Evolutionary conservation across 2,888 invertebrate species (phyloP).

Genomic region (Orthonychiurus folsomi): DNA sequence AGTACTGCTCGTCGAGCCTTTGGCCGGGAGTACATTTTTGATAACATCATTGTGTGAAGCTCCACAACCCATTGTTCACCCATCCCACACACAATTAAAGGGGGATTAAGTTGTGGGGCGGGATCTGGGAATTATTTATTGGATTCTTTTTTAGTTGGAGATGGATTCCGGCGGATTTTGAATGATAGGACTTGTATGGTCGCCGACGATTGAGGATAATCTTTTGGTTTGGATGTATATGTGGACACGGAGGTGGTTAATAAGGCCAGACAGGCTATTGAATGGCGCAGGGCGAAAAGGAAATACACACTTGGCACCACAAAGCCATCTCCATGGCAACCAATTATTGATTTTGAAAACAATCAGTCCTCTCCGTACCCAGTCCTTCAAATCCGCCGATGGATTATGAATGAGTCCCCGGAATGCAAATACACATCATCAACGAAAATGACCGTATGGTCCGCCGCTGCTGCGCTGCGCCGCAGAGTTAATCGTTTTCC

Average conservation of each 20-base stretch:
- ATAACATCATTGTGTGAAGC: conserved; percentile 39
- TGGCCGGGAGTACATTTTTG: conserved; percentile 27
- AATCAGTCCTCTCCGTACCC: not conserved
- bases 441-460: no score
- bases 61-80: conserved; percentile 36
- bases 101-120: no score
- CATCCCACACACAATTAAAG: not conserved
- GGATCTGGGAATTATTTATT: no score
- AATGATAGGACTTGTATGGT: not conserved
- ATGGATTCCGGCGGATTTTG: not conserved
- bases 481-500: conserved; percentile 19
- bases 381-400: no score
- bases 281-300: no score
- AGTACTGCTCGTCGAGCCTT: not conserved
- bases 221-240: no score
- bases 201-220: not conserved
- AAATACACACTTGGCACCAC: not conserved
- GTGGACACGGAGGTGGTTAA: no score
- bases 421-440: no score
- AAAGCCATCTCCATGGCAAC: not conserved
- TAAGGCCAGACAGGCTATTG: no score
- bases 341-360: not conserved
- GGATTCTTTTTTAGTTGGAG: not conserved
- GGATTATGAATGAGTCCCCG: no score
- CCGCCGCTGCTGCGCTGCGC: no score